Base-by-base conservation (phyloP, 2,888 invertebrate genomes). In the Melinaea menophilus region DNA sequence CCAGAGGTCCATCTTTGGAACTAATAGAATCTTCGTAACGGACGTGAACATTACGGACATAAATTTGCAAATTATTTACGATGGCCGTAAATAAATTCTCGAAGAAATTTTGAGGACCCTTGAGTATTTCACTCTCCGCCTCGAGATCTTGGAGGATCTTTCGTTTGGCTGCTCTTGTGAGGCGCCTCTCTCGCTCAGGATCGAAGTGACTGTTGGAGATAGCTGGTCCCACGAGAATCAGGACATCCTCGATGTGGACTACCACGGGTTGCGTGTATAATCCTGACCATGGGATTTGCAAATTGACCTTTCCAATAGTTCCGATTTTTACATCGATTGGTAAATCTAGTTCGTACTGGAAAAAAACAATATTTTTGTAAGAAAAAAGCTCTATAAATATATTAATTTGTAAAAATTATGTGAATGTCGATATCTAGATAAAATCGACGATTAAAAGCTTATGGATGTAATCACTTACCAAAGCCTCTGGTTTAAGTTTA, bases 321-420 rank as follows among this genome's bases (percentile, higher is more conserved):
- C 96, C 96, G 62, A 94, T 94, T 84, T 95, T 95, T 12, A 96
- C 95, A 85, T 95, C 95, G 69, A 96, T 94, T 0, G 96, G 96
- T 57, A 96, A 86, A 75, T 95, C 94, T 47, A 96, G 88, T 81
- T 95, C 95, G 74, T 95, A 95, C 96, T 96, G 90, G 47, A 92
- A 92, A 45, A 9, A 45, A 37, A 37, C 37, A 37, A 37, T 37
- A 37, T 37, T 5, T 22, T 22, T 22, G 22, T n/a, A n/a, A n/a
- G n/a, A n/a, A n/a, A n/a, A n/a, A n/a, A n/a, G n/a, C n/a, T n/a
- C n/a, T n/a, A n/a, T n/a, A n/a, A n/a, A n/a, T n/a, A n/a, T n/a
- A n/a, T n/a, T n/a, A n/a, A n/a, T n/a, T n/a, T n/a, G n/a, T 22
- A 22, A 22, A 22, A 22, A 22, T 22, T 22, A 22, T 56, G 37